phyloP scores from a whole-genome alignment of 2,888 invertebrate genomes.

The Eupithecia pulchellata region DNA sequence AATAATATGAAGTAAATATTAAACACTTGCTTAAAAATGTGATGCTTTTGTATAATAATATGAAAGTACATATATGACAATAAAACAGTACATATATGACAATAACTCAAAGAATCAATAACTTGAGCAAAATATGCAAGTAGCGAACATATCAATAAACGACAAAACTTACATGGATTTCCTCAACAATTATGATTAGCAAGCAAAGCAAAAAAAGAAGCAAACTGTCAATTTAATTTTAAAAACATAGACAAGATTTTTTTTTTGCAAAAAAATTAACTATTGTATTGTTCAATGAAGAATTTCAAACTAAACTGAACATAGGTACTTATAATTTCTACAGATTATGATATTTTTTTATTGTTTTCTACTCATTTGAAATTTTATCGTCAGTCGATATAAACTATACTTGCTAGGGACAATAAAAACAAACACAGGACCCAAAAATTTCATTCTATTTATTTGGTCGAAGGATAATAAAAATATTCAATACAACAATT shows the following conservation, averaged over 20 bases:
- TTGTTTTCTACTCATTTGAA: too few species aligned
- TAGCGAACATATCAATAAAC: neutral
- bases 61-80: too few species aligned
- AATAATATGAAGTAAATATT: constrained; percentile 12
- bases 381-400: neutral
- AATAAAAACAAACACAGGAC: constrained; percentile 28
- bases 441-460: constrained; percentile 33
- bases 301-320: neutral
- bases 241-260: neutral
- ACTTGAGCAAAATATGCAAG: constrained; percentile 9
- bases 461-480: constrained; percentile 36
- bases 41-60: neutral
- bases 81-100: too few species aligned
- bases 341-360: too few species aligned
- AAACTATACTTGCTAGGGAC: constrained; percentile 13
- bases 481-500: constrained; percentile 24
- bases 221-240: neutral
- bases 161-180: neutral
- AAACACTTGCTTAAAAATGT: neutral
- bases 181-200: neutral
- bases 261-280: neutral
- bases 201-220: neutral
- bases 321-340: neutral
- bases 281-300: neutral
- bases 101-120: too few species aligned